A percentile compares a stretch with the other conserved stretches of the same genome.
These are phyloP conservation scores for Coilia nasus DNA, from an alignment of 2,797 vertebrate genomes.

Conservation along the genomic window DNA sequence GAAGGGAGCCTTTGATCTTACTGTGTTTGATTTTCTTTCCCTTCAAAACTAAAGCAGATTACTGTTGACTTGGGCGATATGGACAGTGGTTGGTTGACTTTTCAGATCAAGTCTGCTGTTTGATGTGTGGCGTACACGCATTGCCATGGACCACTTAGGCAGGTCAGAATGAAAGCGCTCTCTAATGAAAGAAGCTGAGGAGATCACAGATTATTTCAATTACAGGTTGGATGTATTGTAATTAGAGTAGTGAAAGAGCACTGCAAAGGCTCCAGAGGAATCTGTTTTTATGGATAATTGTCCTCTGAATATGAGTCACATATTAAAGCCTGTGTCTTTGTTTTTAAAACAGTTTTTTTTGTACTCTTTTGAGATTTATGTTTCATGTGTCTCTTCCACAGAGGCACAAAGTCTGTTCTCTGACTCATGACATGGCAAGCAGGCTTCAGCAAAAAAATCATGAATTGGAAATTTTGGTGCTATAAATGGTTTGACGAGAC, in stretches of 20 bases:
- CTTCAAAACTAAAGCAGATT: slow-evolving; percentile 14
- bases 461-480: background rate
- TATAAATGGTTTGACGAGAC: background rate
- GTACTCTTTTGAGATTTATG: slow-evolving; percentile 8
- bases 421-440: background rate
- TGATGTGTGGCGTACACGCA: slow-evolving; percentile 25
- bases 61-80: background rate
- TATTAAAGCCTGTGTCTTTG: background rate
- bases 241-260: slow-evolving; percentile 24
- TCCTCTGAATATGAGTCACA: background rate
- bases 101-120: slow-evolving; percentile 14
- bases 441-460: background rate
- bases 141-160: background rate
- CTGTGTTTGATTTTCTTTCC: slow-evolving; percentile 25
- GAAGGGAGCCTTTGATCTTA: slow-evolving; percentile 30
- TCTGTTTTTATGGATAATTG: background rate
- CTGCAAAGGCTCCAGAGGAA: background rate
- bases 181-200: slow-evolving; percentile 22
- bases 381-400: background rate
- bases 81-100: background rate
- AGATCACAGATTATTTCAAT: slow-evolving; percentile 40
- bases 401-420: background rate
- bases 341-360: background rate
- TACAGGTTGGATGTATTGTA: slow-evolving; percentile 28
- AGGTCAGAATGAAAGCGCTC: background rate